Base-by-base conservation (phyloP, 2,113 vertebrate genomes). In the Columba janthina region DNA sequence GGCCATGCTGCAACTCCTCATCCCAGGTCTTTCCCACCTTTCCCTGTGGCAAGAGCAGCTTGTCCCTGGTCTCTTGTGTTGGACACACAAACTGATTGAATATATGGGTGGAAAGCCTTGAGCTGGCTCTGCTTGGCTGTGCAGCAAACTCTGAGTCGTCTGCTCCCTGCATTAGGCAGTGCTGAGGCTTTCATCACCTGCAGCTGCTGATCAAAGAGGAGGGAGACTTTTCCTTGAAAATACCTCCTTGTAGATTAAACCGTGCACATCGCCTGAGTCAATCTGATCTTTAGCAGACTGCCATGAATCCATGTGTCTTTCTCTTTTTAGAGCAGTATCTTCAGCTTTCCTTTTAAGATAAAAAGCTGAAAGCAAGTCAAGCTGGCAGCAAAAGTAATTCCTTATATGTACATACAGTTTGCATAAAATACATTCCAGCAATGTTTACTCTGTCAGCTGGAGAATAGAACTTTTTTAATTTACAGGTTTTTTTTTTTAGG, bases 331-430 rank as follows among this genome's bases (percentile, higher is more conserved):
- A 93, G 34, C 56, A 74, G 67, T 51, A 58, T 56, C 51, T 88
- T 85, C 42, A 67, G n/a, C 60, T 92, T 86, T 88, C 85, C 61
- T 92, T 93, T 42, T 80, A 93, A 90, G 90, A 94, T 64, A 70
- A 90, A 94, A 93, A 80, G 18, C 72, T 56, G 92, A 56, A 86
- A 80, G 50, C 79, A 79, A 62, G 56, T 66, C 60, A 90, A 42
- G 25, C 60, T 90, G 75, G 54, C 15, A 70, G 69, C 40, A 74
- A 62, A 91, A 85, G 20, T 65, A 48, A 76, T 85, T 80, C 85
- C 79, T 92, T 90, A 61, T 73, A 57, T 64, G 88, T 19, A 14
- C 60, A 74, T 58, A 32, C 15, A 73, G n/a, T 80, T 93, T 70
- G 60, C 22, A 70, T 93, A 85, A 91, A 96, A 88, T 51, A 72